Base-by-base conservation (phyloP, 2,888 invertebrate species). In the Lucinisca nassula region DNA sequence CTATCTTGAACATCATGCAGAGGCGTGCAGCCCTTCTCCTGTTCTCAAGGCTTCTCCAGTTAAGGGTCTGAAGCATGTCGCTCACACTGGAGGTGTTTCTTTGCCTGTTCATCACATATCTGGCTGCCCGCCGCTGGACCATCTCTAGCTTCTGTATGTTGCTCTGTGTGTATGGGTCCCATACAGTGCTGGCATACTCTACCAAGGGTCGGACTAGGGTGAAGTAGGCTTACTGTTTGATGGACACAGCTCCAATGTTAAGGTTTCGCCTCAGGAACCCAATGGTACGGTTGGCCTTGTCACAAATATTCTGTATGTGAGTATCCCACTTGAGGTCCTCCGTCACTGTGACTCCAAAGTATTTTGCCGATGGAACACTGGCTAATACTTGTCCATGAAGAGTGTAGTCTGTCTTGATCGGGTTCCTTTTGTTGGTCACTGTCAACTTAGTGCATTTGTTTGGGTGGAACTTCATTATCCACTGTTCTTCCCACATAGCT, bases 241-340 rank as follows among this genome's bases (percentile, higher is more conserved):
- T 75, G 30, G 21, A 35, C 49, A 55, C n/a, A 40, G 17, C 30
- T 55, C 79, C 45, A 12, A 79, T 70, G 17, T 45, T 14, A 8
- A 78, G 40, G 30, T 83, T 87, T 32, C 80, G 27, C 74, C 82
- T 75, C 4, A 83, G 55, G 55, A 87, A 72, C 24, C 87, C 73
- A 32, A 87, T 55, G 17, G 76, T 76, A 27, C 27, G 40, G 49
- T 49, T 86, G 14, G 82, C 79, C 40, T 74, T 78, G 24, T 72
- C 74, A 8, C 58, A 45, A 21, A 83, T 76, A 27, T 78, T 86
- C 12, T 51, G 72, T 32, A 86, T 86, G 35, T 86, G 86, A 1
- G 67, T 75, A 27, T 27, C 30, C 83, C 79, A 79, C 38, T 83
- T 86, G 0, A 86, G 55, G 45, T 82, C 75, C 8, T 86, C 82